Evolutionary conservation across 2,797 vertebrate species (phyloP), one percentile per base, ranked within the genome.

Genomic region (Poecile montanus): DNA sequence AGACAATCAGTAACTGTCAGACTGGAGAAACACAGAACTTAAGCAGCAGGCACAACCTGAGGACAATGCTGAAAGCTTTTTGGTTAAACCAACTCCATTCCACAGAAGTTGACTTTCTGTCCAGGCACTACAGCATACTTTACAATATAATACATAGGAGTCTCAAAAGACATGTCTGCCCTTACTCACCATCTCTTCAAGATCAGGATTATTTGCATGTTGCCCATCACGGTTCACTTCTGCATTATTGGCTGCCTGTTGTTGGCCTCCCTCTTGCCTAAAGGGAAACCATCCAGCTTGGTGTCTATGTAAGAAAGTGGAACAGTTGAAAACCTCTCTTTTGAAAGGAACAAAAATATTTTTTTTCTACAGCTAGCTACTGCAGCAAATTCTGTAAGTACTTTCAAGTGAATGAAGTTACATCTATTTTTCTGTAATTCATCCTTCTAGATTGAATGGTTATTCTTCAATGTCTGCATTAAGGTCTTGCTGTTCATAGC

Each of bases 221-320:
- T 97, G 94, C 25, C 98, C 98, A 6, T 99, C 98, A 80, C 95
- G 98, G 89, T 99, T 98, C 80, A 96, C 97, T 78, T 98, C 96
- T 7, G 97, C 97, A 36, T 97, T 98, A 96, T 98, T 98, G 85
- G 97, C 97, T 92, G 97, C 97, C 83, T 96, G 98, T 27, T 98
- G 98, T 5, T 98, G 98, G 63, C 98, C 98, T 68, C 98, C 98
- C 91, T 99, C 99, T 94, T 98, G 98, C 95, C 99, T 98, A 87
- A 99, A 99, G 57, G 99, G 99, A 95, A 99, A 99, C 99, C 99
- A 99, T 91, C 99, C 99, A 61, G 99, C 99, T 95, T 99, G 99
- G 92, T 99, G 99, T 94, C 99, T 99, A 81, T 19, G 34, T 72
- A 87, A 97, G 62, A 96, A 95, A 96, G 96, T 0, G 5, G 79